These are phyloP conservation scores for Acanthococcus lagerstroemiae DNA, from an alignment of 2,888 invertebrate genomes.

Conservation along the genomic window DNA sequence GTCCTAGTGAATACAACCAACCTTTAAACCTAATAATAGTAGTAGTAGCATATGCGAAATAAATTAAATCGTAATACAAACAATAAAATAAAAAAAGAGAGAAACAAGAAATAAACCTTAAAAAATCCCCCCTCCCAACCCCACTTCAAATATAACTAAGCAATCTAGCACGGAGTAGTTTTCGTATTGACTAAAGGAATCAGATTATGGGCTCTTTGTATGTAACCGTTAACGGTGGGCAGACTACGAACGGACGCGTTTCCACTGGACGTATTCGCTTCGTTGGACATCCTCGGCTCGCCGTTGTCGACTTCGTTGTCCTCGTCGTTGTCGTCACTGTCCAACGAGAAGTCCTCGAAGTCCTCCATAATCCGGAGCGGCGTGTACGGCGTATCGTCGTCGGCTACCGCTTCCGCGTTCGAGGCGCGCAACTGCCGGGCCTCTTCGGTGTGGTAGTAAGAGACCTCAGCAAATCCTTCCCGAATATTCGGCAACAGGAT, in stretches of 20 bases:
- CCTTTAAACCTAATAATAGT: neutral
- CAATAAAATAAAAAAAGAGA: slow-evolving; percentile 11
- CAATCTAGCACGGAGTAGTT: slow-evolving; percentile 23
- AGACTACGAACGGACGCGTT: slow-evolving; percentile 15
- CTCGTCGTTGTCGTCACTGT: slow-evolving; percentile 38
- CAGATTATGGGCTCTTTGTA: slow-evolving; percentile 26
- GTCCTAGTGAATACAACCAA: slow-evolving; percentile 8
- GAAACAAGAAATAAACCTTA: neutral
- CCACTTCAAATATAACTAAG: neutral
- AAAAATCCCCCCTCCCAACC: neutral
- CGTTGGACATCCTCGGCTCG: slow-evolving; percentile 2
- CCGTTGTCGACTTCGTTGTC: slow-evolving; percentile 18
- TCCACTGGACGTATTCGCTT: slow-evolving; percentile 3
- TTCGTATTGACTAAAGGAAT: slow-evolving; percentile 28
- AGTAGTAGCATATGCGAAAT: slow-evolving; percentile 2
- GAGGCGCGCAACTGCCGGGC: slow-evolving; percentile 44
- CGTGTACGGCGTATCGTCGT: slow-evolving; percentile 37
- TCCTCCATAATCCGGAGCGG: slow-evolving; percentile 38
- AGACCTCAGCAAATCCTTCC: slow-evolving; percentile 47
- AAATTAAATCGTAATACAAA: slow-evolving; percentile 4
- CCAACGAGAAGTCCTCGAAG: slow-evolving; percentile 39
- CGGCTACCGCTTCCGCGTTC: slow-evolving; percentile 26
- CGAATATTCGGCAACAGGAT: slow-evolving; percentile 58
- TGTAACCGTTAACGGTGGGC: slow-evolving; percentile 32
- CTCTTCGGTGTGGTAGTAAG: slow-evolving; percentile 54